Conservation (phyloP, 2,113 vertebrate species). For the Tor tambroides region DNA sequence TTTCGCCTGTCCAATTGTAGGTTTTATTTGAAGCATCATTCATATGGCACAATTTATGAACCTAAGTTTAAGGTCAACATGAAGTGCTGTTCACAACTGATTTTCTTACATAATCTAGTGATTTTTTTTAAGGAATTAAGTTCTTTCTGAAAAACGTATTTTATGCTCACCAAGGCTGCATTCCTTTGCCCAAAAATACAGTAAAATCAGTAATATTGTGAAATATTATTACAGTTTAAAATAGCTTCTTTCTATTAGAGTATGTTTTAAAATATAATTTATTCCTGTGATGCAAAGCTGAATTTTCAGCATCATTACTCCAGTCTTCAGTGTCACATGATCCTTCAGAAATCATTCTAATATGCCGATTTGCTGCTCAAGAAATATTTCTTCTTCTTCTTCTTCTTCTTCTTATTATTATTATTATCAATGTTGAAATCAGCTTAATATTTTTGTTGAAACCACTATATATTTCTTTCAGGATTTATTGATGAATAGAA, state of each 20-base stretch:
- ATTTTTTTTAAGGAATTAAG: not conserved
- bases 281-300: not conserved
- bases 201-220: not conserved
- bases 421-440: not conserved
- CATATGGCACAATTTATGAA: not conserved
- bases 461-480: not conserved
- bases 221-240: not conserved
- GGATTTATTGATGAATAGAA: not conserved
- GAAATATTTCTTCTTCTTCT: not conserved
- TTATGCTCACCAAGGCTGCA: not conserved
- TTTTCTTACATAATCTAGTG: not conserved
- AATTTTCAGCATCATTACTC: not conserved
- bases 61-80: not conserved
- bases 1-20: not conserved
- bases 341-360: not conserved
- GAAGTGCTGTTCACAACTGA: not conserved
- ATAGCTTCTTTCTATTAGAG: not conserved
- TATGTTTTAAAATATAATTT: not conserved
- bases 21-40: not conserved
- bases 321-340: conserved; percentile 15
- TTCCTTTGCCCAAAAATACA: not conserved
- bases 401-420: not conserved
- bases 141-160: too few species aligned
- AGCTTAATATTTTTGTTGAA: not conserved
- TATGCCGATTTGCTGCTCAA: not conserved